Base-by-base conservation (phyloP, 2,888 invertebrate genomes). In the Rhagium mordax region DNA sequence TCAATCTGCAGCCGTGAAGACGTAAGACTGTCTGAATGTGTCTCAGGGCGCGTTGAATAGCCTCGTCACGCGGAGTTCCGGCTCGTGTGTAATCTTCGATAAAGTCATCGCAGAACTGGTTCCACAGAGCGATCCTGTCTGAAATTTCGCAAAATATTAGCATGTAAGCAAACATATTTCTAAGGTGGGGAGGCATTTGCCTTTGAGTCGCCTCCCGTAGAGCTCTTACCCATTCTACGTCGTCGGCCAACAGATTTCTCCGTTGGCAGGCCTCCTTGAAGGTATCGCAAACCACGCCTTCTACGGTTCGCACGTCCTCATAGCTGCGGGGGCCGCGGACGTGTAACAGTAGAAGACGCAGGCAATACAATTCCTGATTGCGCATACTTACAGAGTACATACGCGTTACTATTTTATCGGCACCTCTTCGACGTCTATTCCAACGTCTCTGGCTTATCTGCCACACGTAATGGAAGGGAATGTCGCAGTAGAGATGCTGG, bases 401-500 rank as follows among this genome's bases (percentile, higher is more conserved):
- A n/a, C n/a, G n/a, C n/a, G n/a, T n/a, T n/a, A n/a, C n/a, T n/a
- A n/a, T n/a, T n/a, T n/a, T n/a, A n/a, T n/a, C n/a, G n/a, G n/a
- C n/a, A n/a, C n/a, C n/a, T n/a, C n/a, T n/a, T 8, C n/a, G 20
- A 3, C 69, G 69, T 18, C 4, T 13, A 6, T 0, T 21, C 48
- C 69, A 69, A 20, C n/a, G 49, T 27, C 15, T 24, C 21, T 2
- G 13, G 15, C 7, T 16, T n/a, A 2, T 0, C n/a, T 60, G 7
- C 49, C 69, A 69, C 5, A 60, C 47, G 20, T 60, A 69, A 21
- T 55, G 55, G 2, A 10, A 21, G 0, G 55, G 55, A 21, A 55
- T 55, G 0, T 55, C 55, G 7, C 21, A 21, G 21, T 55, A 55
- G 24, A 57, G 57, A 10, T 29, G 29, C 13, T 29, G 51, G 16